Percentiles rank a stretch among this genome's conserved stretches.
phyloP scores from a whole-genome alignment of 1,140 invertebrate genomes.

The Lepidurus apus region DNA sequence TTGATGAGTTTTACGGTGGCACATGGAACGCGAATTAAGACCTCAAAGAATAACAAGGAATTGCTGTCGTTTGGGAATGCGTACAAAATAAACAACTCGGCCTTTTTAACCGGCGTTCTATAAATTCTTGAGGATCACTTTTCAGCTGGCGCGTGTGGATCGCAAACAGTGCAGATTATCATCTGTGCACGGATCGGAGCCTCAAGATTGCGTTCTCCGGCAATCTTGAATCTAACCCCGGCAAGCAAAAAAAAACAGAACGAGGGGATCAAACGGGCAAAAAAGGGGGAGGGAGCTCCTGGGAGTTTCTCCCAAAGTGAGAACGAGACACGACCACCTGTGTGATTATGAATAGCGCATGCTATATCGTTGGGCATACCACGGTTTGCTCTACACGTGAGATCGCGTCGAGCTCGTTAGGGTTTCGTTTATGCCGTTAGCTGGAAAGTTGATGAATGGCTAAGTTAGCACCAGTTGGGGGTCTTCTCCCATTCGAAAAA shows the following conservation, averaged over 20 bases:
- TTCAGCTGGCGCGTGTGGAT: not conserved
- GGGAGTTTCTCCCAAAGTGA: not conserved
- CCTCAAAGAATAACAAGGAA: not conserved
- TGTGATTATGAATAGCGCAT: slow-evolving; percentile 16
- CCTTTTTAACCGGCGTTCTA: not conserved
- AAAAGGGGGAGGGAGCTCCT: not conserved
- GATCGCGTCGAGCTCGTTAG: slow-evolving; percentile 17
- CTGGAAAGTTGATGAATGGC: not conserved
- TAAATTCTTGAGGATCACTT: not conserved
- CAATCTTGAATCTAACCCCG: not conserved
- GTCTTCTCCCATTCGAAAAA: not conserved
- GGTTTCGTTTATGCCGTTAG: slow-evolving; percentile 16
- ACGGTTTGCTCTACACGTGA: not conserved
- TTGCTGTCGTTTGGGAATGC: not conserved
- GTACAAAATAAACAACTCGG: not conserved
- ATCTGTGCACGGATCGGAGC: not conserved
- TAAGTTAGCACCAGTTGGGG: not conserved
- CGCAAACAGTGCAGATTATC: not conserved
- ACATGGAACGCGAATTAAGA: slow-evolving; percentile 13
- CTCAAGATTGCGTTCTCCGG: not conserved
- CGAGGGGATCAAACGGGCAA: not conserved
- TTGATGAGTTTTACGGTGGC: slow-evolving; percentile 21
- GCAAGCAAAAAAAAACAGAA: not conserved
- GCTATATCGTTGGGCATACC: not conserved
- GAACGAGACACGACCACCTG: slow-evolving; percentile 8